Percentiles rank a stretch among this genome's conserved stretches.
Evolutionary conservation across 2,888 invertebrate species (phyloP).

Genomic region (Choristoneura rosaceana): DNA sequence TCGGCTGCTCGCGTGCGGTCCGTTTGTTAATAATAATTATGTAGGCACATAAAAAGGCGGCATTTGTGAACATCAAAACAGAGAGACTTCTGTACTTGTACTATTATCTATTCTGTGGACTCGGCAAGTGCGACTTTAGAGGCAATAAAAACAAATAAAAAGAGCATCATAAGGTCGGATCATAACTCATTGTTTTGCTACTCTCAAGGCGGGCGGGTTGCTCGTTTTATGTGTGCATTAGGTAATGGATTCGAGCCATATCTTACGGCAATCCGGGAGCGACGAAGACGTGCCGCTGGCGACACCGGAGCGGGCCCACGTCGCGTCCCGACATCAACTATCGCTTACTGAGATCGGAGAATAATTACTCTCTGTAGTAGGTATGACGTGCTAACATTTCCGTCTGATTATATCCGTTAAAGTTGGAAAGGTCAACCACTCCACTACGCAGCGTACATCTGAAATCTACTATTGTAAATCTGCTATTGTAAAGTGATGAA

Average conservation of each 20-base stretch:
- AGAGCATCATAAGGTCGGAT: slow-evolving; percentile 68
- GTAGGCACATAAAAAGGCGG: no score
- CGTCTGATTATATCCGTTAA: slow-evolving; percentile 24
- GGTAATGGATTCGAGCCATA: slow-evolving; percentile 76
- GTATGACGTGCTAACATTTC: slow-evolving; percentile 29
- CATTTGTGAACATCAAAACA: no score
- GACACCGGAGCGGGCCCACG: slow-evolving; percentile 25
- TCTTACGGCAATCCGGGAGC: slow-evolving; percentile 61
- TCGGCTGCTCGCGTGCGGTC: no score
- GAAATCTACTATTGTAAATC: no score
- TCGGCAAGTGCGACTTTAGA: slow-evolving; percentile 67
- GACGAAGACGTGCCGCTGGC: slow-evolving; percentile 54
- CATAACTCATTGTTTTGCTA: slow-evolving; percentile 81
- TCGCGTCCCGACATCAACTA: slow-evolving; percentile 27
- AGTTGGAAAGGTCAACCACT: slow-evolving; percentile 35
- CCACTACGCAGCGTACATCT: slow-evolving; percentile 14
- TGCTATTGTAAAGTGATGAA: no score
- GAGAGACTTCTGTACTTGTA: no score
- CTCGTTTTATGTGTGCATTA: slow-evolving; percentile 73
- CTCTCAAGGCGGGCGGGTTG: slow-evolving; percentile 55
- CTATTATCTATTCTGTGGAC: no score
- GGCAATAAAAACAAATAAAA: slow-evolving; percentile 78
- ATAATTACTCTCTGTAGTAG: slow-evolving; percentile 34
- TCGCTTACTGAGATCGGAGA: slow-evolving; percentile 33
- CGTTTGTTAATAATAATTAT: no score